Evolutionary conservation across 2,888 invertebrate genomes (phyloP).

Genomic region (Lasioglossum malachurum): DNA sequence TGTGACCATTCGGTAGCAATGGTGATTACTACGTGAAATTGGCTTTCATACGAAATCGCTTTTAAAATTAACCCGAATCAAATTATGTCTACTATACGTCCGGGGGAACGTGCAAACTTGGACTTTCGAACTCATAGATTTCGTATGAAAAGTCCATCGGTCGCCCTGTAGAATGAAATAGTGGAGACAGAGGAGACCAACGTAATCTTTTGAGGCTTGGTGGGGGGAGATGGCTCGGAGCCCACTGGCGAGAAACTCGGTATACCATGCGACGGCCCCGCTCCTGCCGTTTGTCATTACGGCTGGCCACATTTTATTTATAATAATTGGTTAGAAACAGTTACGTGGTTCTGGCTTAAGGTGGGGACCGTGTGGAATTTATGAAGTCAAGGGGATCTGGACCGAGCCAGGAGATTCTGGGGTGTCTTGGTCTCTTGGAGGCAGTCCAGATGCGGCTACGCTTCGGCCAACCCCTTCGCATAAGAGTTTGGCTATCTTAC

Average conservation of each 20-base stretch:
- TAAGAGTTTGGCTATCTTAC: conserved; percentile 82
- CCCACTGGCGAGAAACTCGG: conserved; percentile 75
- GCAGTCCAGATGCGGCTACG: conserved; percentile 80
- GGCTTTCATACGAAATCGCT: background rate
- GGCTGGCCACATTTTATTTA: conserved; percentile 82
- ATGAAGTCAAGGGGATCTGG: conserved; percentile 77
- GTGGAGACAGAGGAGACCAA: conserved; percentile 53
- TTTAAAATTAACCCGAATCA: conserved; percentile 36
- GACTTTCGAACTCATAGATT: conserved; percentile 65
- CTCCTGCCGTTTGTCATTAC: conserved; percentile 81
- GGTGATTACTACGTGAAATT: background rate
- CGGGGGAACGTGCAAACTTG: conserved; percentile 38
- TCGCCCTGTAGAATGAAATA: conserved; percentile 52
- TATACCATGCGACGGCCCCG: conserved; percentile 57
- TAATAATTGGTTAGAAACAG: conserved; percentile 84
- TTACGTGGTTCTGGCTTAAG: conserved; percentile 79
- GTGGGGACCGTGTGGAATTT: conserved; percentile 76
- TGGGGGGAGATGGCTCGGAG: conserved; percentile 75
- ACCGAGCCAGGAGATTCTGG: conserved; percentile 76
- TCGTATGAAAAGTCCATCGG: conserved; percentile 63
- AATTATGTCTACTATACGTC: conserved; percentile 55
- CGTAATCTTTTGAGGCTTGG: conserved; percentile 69
- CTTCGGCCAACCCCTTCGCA: conserved; percentile 70
- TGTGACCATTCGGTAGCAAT: background rate
- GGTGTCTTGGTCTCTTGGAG: conserved; percentile 81